phyloP scores from a whole-genome alignment of 2,888 invertebrate species.

The Phoronis australis region DNA sequence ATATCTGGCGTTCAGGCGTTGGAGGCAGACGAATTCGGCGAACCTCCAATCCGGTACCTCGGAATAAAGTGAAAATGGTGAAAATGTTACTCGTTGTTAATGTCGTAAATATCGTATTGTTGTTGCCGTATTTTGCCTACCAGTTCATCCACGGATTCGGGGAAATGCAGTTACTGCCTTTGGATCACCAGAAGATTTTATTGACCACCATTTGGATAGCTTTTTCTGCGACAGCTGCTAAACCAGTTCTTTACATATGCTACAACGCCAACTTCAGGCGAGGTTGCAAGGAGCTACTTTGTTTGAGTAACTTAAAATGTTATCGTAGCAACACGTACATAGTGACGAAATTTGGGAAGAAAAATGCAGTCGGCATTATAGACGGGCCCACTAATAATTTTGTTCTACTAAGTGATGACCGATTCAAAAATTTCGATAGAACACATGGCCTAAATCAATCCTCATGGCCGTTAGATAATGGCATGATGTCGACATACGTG shows the following conservation, averaged over 20 bases:
- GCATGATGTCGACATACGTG: too few relatives aligned
- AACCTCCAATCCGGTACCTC: slow-evolving; percentile 39
- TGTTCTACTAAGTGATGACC: too few relatives aligned
- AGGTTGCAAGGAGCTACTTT: slow-evolving; percentile 46
- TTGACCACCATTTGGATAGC: slow-evolving; percentile 21
- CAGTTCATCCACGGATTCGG: slow-evolving; percentile 26
- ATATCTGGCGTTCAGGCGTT: slow-evolving; percentile 32
- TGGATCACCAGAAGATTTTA: slow-evolving; percentile 20
- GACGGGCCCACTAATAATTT: too few relatives aligned
- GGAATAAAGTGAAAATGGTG: slow-evolving; percentile 46
- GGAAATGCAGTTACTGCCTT: not conserved
- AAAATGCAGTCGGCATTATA: slow-evolving; percentile 42
- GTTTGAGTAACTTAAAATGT: slow-evolving; percentile 43
- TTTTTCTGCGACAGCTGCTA: slow-evolving; percentile 24
- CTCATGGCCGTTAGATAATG: too few relatives aligned
- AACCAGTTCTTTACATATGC: slow-evolving; percentile 39
- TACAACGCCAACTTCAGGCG: slow-evolving; percentile 48
- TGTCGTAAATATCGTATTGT: slow-evolving; percentile 15
- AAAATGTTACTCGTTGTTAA: slow-evolving; percentile 42
- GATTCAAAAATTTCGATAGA: too few relatives aligned
- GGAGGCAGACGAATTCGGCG: slow-evolving; percentile 27
- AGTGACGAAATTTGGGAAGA: slow-evolving; percentile 42
- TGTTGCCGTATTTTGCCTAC: slow-evolving; percentile 24
- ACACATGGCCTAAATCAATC: too few relatives aligned
- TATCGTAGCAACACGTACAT: slow-evolving; percentile 44